These are phyloP conservation scores for Drosophila greeni DNA, from an alignment of 2,888 invertebrate species.

Conservation along the genomic window DNA sequence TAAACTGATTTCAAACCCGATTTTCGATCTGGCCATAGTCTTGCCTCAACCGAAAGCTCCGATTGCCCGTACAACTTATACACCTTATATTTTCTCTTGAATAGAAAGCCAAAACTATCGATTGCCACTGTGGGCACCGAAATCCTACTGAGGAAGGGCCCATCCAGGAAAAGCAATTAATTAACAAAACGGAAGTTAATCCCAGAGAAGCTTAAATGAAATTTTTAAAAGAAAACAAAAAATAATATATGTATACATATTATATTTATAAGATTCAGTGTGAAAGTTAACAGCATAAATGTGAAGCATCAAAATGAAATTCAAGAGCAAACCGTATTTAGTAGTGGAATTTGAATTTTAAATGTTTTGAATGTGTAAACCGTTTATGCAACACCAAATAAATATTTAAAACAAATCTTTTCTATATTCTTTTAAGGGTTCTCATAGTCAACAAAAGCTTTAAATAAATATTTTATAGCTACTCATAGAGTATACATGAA, in stretches of 20 bases:
- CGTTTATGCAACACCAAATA: conserved; percentile 61
- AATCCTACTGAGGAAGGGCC: neutral
- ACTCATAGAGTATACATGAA: neutral
- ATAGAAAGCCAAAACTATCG: conserved; percentile 18
- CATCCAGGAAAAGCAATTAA: conserved; percentile 23
- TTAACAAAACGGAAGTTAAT: conserved; percentile 19
- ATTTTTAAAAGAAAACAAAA: conserved; percentile 24
- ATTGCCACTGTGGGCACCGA: conserved; percentile 8
- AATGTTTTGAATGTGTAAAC: conserved; percentile 69
- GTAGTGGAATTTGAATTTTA: conserved; percentile 57
- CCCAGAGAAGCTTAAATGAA: conserved; percentile 35
- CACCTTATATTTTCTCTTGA: conserved; percentile 24
- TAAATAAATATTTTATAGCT: too few species aligned
- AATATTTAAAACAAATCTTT: conserved; percentile 57
- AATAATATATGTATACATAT: conserved; percentile 52
- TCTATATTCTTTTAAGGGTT: too few species aligned
- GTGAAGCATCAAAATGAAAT: conserved; percentile 48
- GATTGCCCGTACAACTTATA: conserved; percentile 57
- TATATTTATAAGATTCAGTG: conserved; percentile 54
- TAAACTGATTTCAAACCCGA: conserved; percentile 39
- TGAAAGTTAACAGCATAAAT: conserved; percentile 72
- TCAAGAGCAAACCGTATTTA: conserved; percentile 35
- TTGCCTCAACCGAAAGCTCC: conserved; percentile 59
- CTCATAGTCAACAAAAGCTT: too few species aligned
- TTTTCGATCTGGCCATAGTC: conserved; percentile 52